Evolutionary conservation across 2,113 vertebrate species (phyloP).

Genomic region (Lichenostomus cassidix): DNA sequence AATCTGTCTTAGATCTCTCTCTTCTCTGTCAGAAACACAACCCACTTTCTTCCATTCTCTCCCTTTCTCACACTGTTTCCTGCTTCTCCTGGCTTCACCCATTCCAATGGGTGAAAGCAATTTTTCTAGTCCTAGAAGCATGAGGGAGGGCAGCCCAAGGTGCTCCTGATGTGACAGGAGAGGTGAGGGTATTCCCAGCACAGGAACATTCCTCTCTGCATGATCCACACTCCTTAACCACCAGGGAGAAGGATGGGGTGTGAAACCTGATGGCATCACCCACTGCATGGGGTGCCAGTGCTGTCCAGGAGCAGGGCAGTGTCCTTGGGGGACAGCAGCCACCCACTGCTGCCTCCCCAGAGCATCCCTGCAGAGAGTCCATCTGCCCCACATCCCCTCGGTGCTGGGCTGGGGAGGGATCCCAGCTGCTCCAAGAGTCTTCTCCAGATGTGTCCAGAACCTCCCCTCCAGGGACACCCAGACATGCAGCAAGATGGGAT

Average conservation of each 20-base stretch:
- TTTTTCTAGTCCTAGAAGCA: not conserved
- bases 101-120: not conserved
- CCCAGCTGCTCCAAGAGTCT: rapidly evolving
- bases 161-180: not conserved
- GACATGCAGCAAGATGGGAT: rapidly evolving
- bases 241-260: not conserved
- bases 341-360: not conserved
- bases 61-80: not conserved
- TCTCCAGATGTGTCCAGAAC: not conserved
- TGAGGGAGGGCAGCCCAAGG: not conserved
- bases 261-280: not conserved
- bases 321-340: not conserved
- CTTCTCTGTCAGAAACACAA: not conserved
- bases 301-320: not conserved
- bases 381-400: not conserved
- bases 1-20: not conserved
- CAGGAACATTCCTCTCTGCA: rapidly evolving
- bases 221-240: not conserved
- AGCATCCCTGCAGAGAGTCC: not conserved
- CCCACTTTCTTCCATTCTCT: not conserved
- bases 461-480: rapidly evolving
- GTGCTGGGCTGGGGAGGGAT: rapidly evolving
- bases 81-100: not conserved
- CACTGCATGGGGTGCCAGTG: rapidly evolving
- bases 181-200: not conserved